A percentile compares a stretch with the other conserved stretches of the same genome.
Evolutionary conservation across 2,113 vertebrate genomes (phyloP).

Genomic region (Thryonomys swinderianus): DNA sequence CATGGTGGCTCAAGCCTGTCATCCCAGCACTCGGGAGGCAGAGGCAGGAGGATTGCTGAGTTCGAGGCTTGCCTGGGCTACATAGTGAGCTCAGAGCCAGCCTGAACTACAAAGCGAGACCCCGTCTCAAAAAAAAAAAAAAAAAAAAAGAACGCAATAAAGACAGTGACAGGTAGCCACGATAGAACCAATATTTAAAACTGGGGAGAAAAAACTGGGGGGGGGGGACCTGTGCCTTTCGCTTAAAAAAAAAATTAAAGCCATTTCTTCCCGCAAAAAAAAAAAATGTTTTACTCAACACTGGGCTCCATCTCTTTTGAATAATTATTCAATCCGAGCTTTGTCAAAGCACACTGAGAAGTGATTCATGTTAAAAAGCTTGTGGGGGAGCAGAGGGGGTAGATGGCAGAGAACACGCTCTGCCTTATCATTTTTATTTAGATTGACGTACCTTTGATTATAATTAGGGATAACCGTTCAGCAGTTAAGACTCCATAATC

Average conservation of each 20-base stretch:
- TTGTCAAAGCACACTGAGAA: constrained; percentile 71
- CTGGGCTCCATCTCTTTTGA: constrained; percentile 48
- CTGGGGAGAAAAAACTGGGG: not conserved
- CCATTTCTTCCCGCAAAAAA: not conserved
- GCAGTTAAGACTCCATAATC: constrained; percentile 82
- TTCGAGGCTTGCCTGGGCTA: too few relatives aligned
- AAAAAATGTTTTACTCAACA: constrained; percentile 51
- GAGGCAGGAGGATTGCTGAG: too few relatives aligned
- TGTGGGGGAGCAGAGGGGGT: not conserved
- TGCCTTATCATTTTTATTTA: constrained; percentile 83
- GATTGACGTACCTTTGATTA: constrained; percentile 85
- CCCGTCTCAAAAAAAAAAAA: too few relatives aligned
- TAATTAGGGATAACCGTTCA: constrained; percentile 86
- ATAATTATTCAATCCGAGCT: constrained; percentile 63
- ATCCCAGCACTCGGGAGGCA: too few relatives aligned
- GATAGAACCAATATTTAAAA: constrained; percentile 39
- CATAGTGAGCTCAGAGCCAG: too few relatives aligned
- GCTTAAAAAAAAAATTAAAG: constrained; percentile 15
- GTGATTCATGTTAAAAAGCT: constrained; percentile 74
- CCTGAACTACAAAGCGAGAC: too few relatives aligned
- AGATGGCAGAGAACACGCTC: constrained; percentile 42
- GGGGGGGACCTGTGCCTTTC: not conserved
- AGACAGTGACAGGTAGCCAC: not conserved
- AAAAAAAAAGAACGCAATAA: not conserved
- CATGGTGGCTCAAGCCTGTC: too few relatives aligned